Conservation (phyloP, 2,113 vertebrate species). For the Haliaeetus leucogaster region DNA sequence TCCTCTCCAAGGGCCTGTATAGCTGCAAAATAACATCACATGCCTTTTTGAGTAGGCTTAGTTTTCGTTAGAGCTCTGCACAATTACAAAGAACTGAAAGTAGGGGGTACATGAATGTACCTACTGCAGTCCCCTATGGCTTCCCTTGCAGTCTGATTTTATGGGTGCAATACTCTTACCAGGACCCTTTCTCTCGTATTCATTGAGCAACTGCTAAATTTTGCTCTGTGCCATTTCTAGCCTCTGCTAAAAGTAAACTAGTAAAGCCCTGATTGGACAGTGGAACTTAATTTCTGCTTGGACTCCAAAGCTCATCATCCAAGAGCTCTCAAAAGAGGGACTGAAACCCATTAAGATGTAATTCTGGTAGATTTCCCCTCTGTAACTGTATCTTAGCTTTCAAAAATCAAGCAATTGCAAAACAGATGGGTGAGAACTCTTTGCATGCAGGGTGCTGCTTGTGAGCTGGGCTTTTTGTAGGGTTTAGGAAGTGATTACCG, state of each 20-base stretch:
- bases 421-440: not conserved
- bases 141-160: not conserved
- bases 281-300: not conserved
- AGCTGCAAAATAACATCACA: conserved; percentile 10
- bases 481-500: not conserved
- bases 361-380: not conserved
- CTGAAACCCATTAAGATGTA: not conserved
- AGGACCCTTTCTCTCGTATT: not conserved
- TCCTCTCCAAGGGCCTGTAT: not conserved
- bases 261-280: not conserved
- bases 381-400: not conserved
- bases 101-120: not conserved
- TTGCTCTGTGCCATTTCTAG: not conserved
- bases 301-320: not conserved
- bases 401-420: not conserved
- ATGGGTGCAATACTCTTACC: not conserved
- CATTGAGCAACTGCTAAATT: not conserved
- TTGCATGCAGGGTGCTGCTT: not conserved
- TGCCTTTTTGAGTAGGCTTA: not conserved
- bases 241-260: not conserved
- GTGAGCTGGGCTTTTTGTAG: not conserved
- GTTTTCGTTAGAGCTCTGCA: not conserved
- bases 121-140: not conserved
- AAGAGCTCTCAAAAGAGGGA: not conserved
- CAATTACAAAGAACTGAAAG: not conserved